phyloP scores from a whole-genome alignment of 2,797 vertebrate species.

The Ctenopoma multispine region DNA sequence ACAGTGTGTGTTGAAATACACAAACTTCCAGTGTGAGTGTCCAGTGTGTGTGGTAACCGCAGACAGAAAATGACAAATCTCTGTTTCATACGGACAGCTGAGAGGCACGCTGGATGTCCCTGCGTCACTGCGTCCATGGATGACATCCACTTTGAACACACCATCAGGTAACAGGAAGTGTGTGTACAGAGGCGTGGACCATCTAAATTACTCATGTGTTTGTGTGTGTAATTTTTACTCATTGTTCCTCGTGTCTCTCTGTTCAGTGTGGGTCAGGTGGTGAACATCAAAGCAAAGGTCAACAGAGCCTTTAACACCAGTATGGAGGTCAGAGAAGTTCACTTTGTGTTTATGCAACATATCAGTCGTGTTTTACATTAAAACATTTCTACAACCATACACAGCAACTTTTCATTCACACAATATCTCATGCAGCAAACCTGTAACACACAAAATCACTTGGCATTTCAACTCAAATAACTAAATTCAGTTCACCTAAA shows the following conservation, averaged over 20 bases:
- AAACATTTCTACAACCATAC: not conserved
- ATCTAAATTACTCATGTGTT: not conserved
- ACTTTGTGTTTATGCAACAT: not conserved
- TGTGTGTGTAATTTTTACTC: conserved; percentile 10
- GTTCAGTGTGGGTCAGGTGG: conserved; percentile 91
- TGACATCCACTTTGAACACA: conserved; percentile 95
- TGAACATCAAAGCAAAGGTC: conserved; percentile 96
- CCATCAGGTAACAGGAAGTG: conserved; percentile 87
- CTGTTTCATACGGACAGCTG: conserved; percentile 81
- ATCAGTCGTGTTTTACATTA: not conserved
- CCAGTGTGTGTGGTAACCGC: conserved; percentile 9
- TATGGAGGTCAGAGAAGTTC: conserved; percentile 90
- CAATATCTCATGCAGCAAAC: not conserved
- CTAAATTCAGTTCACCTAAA: too few species aligned
- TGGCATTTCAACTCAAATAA: not conserved
- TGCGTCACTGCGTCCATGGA: conserved; percentile 97
- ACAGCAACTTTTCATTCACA: not conserved
- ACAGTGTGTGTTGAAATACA: conserved; percentile 3
- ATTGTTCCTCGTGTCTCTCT: conserved; percentile 1
- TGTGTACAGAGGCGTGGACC: not conserved
- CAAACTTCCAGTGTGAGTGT: not conserved
- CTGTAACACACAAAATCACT: not conserved
- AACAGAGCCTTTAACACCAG: conserved; percentile 97
- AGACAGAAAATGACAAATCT: conserved; percentile 23
- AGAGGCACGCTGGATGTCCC: conserved; percentile 91